Evolutionary conservation across 2,113 vertebrate genomes (phyloP), one percentile per base, ranked within the genome.

Genomic region (Antechinus stuartii): DNA sequence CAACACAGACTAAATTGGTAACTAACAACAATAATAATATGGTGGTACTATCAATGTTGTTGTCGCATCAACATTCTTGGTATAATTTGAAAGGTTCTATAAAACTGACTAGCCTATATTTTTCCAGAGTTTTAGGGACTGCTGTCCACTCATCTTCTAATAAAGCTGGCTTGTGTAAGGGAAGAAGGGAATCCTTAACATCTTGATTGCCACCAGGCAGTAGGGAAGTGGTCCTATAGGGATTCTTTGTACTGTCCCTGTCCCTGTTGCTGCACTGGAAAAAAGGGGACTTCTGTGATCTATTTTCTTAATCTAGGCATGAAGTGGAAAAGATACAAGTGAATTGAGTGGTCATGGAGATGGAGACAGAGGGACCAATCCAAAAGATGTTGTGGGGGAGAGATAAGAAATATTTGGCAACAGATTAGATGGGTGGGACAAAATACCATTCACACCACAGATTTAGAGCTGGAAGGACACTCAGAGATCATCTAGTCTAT

Each of bases 91-190:
- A 95, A 96, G 26, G 90, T 95, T 61, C 92, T 57, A 91, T 96
- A 42, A 95, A 95, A 95, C 91, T 97, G 42, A 4, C 90, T 96
- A 30, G 35, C 56, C 56, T 61, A 30, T 61, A 11, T 95, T 95
- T 95, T 96, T 30, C 91, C 93, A 92, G 93, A 26, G 96, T 2
- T 97, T 95, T 27, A 95, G 61, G 95, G 50, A 23, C 5, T 23
- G 4, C 10, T 93, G 52, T 91, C 24, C 94, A 9, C 9, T 96
- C 12, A 93, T 25, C 11, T 46, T 93, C 50, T 91, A 91, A 96
- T 95, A 25, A 91, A 91, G 92, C 5, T 97, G 91, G 4, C 94
- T 95, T 96, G 46, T 96, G 3, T 95, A 19, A 2, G 49, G 54
- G 90, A 95, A 95, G 27, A n/a, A 56, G 23, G 61, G 35, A 76